Evolutionary conservation across 2,797 vertebrate species (phyloP), one percentile per base, ranked within the genome.

Genomic region (Lepilemur septentrionalis): DNA sequence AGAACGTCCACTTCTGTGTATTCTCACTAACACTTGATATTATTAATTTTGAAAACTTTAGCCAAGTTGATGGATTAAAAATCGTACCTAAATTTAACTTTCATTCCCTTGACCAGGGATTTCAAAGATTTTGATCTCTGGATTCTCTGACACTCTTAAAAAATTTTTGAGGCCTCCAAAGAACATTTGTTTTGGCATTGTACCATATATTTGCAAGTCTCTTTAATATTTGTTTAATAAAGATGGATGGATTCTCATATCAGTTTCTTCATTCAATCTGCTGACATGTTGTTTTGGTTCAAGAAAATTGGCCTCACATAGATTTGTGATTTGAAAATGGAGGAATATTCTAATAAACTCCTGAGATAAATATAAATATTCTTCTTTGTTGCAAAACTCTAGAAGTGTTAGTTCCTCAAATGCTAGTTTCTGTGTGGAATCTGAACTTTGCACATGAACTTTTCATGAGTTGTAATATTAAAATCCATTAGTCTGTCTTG

Each of bases 21-120:
- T 3, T 30, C 13, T 75, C 14, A n/a, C 32, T 43, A 75, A 67
- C 23, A 81, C 32, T 76, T 48, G 22, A 20, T 92, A 43, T 52
- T 86, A 46, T 35, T 43, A 69, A 92, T 85, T 97, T 78, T 81
- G 82, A 79, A 90, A 81, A 48, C 46, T 55, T 91, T 88, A 95
- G 78, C 4, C 70, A 86, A 83, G 30, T 2, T 70, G 46, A 79
- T 76, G 11, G 25, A 41, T 92, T 10, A 41, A 59, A 85, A 76
- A 46, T n/a, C 4, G 3, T 73, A 70, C 79, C 50, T 65, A 89
- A 89, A 28, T 94, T 81, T 83, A 91, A 95, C n/a, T 78, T 93
- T 7, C 13, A 65, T 82, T 89, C 86, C 1, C 28, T 85, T 69
- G 38, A 55, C 32, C 5, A 92, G 69, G 22, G 4, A 18, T 93